Evolutionary conservation across 2,113 vertebrate genomes (phyloP), one percentile per base, ranked within the genome.

Genomic region (Otocyon megalotis): DNA sequence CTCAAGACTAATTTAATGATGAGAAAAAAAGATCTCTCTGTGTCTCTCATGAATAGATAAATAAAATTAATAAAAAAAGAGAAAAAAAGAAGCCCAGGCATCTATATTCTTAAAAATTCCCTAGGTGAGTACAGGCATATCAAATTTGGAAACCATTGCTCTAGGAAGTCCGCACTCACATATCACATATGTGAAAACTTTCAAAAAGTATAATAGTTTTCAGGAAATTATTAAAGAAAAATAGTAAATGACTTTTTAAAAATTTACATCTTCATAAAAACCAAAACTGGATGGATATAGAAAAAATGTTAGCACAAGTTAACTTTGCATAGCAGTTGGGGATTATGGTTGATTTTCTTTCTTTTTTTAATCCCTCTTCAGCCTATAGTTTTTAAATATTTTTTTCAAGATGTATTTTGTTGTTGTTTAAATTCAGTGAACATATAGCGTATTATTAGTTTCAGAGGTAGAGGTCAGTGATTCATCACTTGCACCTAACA

Each of bases 61-160:
- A 43, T 43, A 43, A 43, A 43, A 43, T 43, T 43, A 43, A 43
- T 65, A 0, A 65, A 65, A 65, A 65, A 17, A 26, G 54, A 83
- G 37, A 37, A 30, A 5, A 30, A 62, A 28, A 7, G 16, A 16
- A 37, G 13, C 5, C 6, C 17, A 82, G 62, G 50, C 3, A 2
- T 11, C 22, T 8, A 15, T 43, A 13, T 53, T 72, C 82, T 74
- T 0, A 30, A 72, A 43, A 80, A 16, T 14, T 48, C 28, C 37
- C 8, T 2, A 22, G 35, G 6, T 5, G 1, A 62, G 37, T 11
- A 54, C 5, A 17, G 6, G 35, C 19, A 22, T 5, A 5, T 1
- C 5, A 15, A 24, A 43, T 22, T 35, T 35, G 10, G 20, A 92
- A 50, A 63, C 11, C 6, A 2, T 62, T 56, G 3, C 28, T 56